Conservation (phyloP, 2,113 vertebrate species). For the Solea senegalensis region DNA sequence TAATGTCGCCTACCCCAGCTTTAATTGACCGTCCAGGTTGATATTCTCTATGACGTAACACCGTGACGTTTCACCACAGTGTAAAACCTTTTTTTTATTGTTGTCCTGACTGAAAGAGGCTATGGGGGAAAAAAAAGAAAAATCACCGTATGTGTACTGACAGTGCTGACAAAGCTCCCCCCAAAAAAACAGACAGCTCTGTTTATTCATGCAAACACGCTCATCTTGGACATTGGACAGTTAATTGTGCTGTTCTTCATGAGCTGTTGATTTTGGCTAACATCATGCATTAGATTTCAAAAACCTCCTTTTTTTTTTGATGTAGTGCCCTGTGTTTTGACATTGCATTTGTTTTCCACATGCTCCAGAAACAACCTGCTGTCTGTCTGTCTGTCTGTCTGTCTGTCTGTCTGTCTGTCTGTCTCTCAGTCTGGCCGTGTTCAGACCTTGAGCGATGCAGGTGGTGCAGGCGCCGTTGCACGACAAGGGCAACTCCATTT, state of each 20-base stretch:
- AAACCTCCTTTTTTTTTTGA: conserved; percentile 6
- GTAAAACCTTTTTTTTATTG: too few species aligned
- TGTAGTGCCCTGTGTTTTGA: conserved; percentile 27
- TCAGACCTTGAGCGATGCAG: background rate
- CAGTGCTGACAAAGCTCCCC: conserved; percentile 25
- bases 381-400: conserved; percentile 31
- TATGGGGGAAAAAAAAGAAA: too few species aligned
- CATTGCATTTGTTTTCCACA: conserved; percentile 33
- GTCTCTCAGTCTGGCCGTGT: too few species aligned
- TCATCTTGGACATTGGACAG: conserved; percentile 32
- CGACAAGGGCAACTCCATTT: conserved; percentile 67
- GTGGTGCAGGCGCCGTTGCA: background rate
- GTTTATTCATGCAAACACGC: conserved; percentile 41
- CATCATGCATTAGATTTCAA: conserved; percentile 34
- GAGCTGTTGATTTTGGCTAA: conserved; percentile 50
- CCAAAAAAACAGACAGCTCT: conserved; percentile 29
- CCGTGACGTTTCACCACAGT: too few species aligned
- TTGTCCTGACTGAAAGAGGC: too few species aligned
- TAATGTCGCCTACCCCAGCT: too few species aligned
- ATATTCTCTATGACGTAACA: too few species aligned
- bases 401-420: conserved; percentile 8
- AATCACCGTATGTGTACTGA: conserved; percentile 36
- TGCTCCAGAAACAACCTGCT: conserved; percentile 25
- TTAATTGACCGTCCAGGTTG: too few species aligned
- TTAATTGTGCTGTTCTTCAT: conserved; percentile 11